Percentiles rank a stretch among this genome's conserved stretches.
Evolutionary conservation across 2,113 vertebrate genomes (phyloP).

Genomic region (Ammodytes dubius): DNA sequence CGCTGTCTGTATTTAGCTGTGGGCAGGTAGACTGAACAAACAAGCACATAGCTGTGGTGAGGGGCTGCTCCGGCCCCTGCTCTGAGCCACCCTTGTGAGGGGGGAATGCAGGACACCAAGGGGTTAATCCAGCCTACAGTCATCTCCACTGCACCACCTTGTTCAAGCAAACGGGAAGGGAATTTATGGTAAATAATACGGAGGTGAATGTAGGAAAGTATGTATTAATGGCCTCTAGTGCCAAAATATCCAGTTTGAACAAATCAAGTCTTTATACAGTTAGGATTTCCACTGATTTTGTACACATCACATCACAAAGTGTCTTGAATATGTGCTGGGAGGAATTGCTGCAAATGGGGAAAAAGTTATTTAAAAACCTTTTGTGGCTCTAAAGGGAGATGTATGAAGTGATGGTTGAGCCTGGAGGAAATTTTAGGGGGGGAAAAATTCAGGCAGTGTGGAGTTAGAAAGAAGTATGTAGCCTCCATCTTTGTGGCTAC

Average conservation of each 20-base stretch:
- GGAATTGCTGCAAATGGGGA: background rate
- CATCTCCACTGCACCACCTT: constrained; percentile 44
- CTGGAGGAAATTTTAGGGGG: too few species aligned
- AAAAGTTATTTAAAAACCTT: background rate
- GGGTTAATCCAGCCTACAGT: constrained; percentile 49
- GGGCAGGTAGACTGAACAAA: constrained; percentile 74
- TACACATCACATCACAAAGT: background rate
- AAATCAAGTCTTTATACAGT: too few species aligned
- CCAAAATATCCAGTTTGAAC: background rate
- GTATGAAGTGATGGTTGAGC: background rate
- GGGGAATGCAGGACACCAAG: constrained; percentile 23
- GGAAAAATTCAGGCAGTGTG: too few species aligned
- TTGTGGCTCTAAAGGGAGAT: background rate
- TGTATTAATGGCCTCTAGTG: constrained; percentile 21
- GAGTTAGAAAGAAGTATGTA: too few species aligned
- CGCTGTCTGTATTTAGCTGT: constrained; percentile 66
- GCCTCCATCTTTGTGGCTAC: too few species aligned
- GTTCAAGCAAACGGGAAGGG: constrained; percentile 26
- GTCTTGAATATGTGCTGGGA: background rate
- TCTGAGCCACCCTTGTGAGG: constrained; percentile 78
- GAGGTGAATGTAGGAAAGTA: constrained; percentile 8
- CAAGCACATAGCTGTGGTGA: constrained; percentile 77
- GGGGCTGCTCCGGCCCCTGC: constrained; percentile 39
- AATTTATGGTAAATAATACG: constrained; percentile 14
- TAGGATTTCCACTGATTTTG: background rate